A percentile compares a stretch with the other conserved stretches of the same genome.
These are phyloP conservation scores for Hystrix cristata DNA, from an alignment of 2,113 vertebrate genomes.

Conservation along the genomic window DNA sequence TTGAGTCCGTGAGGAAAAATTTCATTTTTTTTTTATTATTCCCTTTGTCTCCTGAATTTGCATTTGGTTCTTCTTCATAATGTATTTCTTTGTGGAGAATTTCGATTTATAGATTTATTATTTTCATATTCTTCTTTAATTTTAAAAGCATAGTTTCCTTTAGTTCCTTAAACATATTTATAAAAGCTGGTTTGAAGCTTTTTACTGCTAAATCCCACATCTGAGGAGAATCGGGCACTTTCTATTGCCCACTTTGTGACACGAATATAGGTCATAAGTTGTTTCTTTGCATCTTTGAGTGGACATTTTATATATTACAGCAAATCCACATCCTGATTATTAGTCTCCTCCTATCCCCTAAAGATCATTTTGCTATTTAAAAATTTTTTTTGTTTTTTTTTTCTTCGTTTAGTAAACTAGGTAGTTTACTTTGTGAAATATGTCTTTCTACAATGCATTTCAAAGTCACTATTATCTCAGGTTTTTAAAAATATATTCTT, in stretches of 20 bases:
- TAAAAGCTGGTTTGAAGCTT: not conserved
- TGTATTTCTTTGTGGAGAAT: not conserved
- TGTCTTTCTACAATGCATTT: not conserved
- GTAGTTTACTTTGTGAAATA: not conserved
- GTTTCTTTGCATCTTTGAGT: not conserved
- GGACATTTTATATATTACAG: not conserved
- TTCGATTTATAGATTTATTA: not conserved
- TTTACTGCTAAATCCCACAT: not conserved
- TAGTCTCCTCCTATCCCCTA: not conserved
- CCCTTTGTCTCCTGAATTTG: constrained; percentile 14
- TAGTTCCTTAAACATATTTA: not conserved
- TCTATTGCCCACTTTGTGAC: not conserved
- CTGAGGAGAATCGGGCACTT: not conserved
- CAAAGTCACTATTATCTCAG: not conserved
- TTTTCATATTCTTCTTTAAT: not conserved
- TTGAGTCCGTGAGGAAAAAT: not conserved
- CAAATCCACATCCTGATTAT: not conserved
- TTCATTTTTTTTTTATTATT: not conserved
- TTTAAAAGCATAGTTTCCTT: not conserved
- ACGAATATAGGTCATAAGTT: not conserved
- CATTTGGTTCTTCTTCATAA: not conserved
- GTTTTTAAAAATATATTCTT: not conserved
- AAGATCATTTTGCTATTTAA: not conserved
- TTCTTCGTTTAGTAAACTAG: not conserved
- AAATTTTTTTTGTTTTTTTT: not conserved